Evolutionary conservation across 2,797 vertebrate species (phyloP).

Genomic region (Rhinophrynus dorsalis): DNA sequence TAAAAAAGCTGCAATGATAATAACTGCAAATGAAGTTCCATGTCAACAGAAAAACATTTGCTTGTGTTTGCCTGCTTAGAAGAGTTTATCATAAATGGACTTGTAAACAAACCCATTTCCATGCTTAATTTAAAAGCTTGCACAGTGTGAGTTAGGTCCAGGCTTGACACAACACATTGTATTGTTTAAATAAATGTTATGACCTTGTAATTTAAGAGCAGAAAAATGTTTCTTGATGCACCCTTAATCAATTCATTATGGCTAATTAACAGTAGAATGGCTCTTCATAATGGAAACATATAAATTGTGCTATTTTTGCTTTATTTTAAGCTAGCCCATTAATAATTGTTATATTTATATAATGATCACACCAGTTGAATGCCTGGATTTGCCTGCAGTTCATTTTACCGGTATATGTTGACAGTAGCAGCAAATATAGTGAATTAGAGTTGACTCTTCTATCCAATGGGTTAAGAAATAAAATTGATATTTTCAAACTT

Average conservation of each 20-base stretch:
- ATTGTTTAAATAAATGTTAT: conserved; percentile 22
- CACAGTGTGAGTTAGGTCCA: conserved; percentile 5
- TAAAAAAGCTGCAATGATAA: neutral
- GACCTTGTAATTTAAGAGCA: conserved; percentile 35
- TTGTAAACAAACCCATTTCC: conserved; percentile 35
- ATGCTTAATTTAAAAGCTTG: conserved; percentile 20
- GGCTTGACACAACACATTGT: neutral
- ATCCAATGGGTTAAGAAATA: too few relatives aligned
- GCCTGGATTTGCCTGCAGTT: conserved; percentile 8
- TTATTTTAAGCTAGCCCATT: conserved; percentile 4
- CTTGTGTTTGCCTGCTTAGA: conserved; percentile 10
- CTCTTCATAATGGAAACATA: neutral
- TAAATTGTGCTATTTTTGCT: neutral
- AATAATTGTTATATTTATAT: conserved; percentile 16
- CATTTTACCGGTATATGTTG: neutral
- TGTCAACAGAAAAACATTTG: neutral
- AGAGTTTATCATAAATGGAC: conserved; percentile 25
- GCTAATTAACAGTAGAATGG: conserved; percentile 17
- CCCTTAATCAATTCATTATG: conserved; percentile 34
- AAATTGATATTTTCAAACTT: too few relatives aligned
- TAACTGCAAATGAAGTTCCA: neutral
- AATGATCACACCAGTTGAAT: neutral
- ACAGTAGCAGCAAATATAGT: conserved; percentile 14
- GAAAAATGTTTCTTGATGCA: conserved; percentile 32
- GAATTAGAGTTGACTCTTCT: too few relatives aligned